Conservation (phyloP, 2,797 vertebrate genomes). For the Heterohyrax brucei region DNA sequence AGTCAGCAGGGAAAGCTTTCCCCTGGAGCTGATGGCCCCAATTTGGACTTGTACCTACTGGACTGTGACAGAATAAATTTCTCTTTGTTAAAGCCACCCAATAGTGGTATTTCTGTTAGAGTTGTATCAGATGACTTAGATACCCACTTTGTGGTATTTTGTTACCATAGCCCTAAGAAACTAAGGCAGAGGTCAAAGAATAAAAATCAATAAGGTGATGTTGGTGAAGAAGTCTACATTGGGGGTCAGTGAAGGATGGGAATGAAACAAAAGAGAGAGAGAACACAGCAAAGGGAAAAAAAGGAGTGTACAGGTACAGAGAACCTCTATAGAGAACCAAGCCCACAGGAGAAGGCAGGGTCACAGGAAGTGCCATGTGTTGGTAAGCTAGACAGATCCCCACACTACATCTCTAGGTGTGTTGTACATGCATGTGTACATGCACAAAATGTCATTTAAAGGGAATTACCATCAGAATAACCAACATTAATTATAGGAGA, state of each 20-base stretch:
- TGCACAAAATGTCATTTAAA: neutral
- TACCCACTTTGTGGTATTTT: neutral
- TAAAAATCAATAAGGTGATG: neutral
- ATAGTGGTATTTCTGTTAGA: too few species aligned
- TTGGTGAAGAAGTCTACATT: neutral
- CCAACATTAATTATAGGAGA: neutral
- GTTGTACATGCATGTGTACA: neutral
- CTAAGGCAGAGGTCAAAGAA: neutral
- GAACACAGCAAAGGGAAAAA: neutral
- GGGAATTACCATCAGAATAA: conserved; percentile 50
- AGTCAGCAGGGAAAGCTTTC: too few species aligned
- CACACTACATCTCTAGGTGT: neutral
- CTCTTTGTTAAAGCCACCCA: too few species aligned
- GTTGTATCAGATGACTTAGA: too few species aligned
- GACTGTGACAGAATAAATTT: too few species aligned
- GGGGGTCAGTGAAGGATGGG: neutral
- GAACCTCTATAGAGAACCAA: neutral
- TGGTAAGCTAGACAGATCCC: neutral
- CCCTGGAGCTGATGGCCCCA: too few species aligned
- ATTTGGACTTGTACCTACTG: too few species aligned
- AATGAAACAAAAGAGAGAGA: neutral
- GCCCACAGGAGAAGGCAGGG: neutral
- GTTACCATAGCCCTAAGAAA: neutral
- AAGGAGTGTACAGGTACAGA: neutral
- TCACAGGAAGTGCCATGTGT: neutral